Percentiles rank a stretch among this genome's conserved stretches.
Conservation (phyloP, 2,888 invertebrate genomes). For the Athrips mouffetella region DNA sequence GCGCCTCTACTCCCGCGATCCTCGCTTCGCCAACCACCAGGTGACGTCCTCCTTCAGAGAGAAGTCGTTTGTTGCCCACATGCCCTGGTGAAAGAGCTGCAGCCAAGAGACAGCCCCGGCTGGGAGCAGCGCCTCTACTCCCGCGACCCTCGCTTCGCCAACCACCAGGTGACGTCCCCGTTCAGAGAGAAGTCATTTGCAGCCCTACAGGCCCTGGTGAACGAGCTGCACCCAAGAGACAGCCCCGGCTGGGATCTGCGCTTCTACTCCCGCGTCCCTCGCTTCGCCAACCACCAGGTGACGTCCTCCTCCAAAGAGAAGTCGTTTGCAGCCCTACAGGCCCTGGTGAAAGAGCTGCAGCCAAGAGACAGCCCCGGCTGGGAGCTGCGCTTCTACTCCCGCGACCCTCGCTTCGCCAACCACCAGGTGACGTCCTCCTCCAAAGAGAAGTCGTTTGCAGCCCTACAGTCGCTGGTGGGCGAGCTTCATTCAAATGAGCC, state of each 20-base stretch:
- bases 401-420: constrained; percentile 86
- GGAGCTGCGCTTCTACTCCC: constrained; percentile 92
- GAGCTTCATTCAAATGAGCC: constrained; percentile 82
- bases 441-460: constrained; percentile 82
- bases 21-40: constrained; percentile 83
- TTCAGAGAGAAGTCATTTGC: constrained; percentile 86
- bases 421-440: constrained; percentile 89
- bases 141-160: constrained; percentile 85
- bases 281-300: constrained; percentile 82
- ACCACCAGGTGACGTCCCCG: constrained; percentile 85
- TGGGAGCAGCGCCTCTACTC: constrained; percentile 95
- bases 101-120: constrained; percentile 80
- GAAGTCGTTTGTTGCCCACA: constrained; percentile 83
- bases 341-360: constrained; percentile 85
- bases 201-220: constrained; percentile 83
- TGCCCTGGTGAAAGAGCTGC: constrained; percentile 84
- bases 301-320: constrained; percentile 89
- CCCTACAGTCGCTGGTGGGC: constrained; percentile 84
- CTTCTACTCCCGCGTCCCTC: constrained; percentile 90
- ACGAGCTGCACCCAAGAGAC: constrained; percentile 82
- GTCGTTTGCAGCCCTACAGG: constrained; percentile 84
- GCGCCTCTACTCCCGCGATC: constrained; percentile 91
- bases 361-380: constrained; percentile 83
- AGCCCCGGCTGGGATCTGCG: constrained; percentile 90
- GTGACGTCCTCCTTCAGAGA: constrained; percentile 88